phyloP scores from a whole-genome alignment of 2,797 vertebrate genomes.

The Ambastaia sidthimunki region DNA sequence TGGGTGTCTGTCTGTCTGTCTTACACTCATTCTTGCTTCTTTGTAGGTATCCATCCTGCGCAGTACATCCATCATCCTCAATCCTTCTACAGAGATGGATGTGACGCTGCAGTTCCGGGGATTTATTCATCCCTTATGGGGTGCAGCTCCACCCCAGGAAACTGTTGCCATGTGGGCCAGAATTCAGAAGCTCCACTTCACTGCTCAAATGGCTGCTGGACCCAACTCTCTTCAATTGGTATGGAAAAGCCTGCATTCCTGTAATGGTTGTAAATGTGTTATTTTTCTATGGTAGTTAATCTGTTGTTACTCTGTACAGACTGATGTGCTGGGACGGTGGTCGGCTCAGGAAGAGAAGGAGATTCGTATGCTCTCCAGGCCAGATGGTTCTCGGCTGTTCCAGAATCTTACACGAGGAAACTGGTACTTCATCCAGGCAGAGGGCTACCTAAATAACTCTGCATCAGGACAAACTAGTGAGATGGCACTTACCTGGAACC shows the following conservation, averaged over 20 bases:
- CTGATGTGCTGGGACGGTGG: conserved; percentile 90
- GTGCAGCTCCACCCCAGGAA: conserved; percentile 75
- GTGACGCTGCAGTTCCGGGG: conserved; percentile 90
- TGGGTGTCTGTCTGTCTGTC: neutral
- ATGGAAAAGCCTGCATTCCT: neutral
- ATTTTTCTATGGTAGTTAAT: neutral
- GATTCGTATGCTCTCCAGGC: conserved; percentile 78
- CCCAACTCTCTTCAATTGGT: conserved; percentile 86
- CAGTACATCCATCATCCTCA: conserved; percentile 88
- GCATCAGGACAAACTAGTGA: conserved; percentile 90
- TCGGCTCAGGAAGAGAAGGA: conserved; percentile 89
- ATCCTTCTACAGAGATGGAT: conserved; percentile 88
- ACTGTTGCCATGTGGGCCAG: conserved; percentile 88
- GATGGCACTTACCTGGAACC: conserved; percentile 91
- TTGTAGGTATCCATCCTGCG: conserved; percentile 88
- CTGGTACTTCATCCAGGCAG: conserved; percentile 88
- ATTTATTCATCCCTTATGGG: conserved; percentile 89
- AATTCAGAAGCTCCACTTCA: conserved; percentile 88
- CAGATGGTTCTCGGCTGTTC: conserved; percentile 85
- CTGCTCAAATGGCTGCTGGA: conserved; percentile 82
- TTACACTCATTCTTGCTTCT: neutral
- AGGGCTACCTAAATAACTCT: conserved; percentile 89
- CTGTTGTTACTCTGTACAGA: conserved; percentile 36
- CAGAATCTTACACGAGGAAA: conserved; percentile 85
- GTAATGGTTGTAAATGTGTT: neutral